Evolutionary conservation across 2,797 vertebrate genomes (phyloP).

Genomic region (Sebastes oblongus): DNA sequence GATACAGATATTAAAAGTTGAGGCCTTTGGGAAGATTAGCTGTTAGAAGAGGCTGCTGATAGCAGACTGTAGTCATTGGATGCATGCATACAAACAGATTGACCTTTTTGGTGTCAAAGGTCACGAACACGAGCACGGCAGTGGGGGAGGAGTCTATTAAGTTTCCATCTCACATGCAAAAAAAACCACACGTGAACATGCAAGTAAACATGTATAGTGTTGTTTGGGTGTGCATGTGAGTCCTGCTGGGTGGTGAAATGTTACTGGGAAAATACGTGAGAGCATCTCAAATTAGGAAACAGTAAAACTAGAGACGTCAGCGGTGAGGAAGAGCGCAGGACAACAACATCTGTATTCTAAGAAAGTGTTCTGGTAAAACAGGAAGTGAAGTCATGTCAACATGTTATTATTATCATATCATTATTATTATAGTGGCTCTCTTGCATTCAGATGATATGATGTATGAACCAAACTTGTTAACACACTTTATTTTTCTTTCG

Average conservation of each 20-base stretch:
- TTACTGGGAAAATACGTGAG: not conserved
- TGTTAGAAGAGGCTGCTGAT: not conserved
- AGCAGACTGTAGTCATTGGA: not conserved
- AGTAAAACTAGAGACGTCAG: no score
- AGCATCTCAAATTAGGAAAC: not conserved
- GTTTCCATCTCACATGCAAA: conserved; percentile 6
- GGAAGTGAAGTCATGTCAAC: no score
- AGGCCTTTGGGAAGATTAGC: not conserved
- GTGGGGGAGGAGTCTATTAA: not conserved
- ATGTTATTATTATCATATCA: no score
- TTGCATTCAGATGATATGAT: no score
- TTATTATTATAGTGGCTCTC: no score
- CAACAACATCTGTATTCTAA: no score
- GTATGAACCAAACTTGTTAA: no score
- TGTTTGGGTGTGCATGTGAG: not conserved
- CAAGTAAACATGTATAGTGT: not conserved
- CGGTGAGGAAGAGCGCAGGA: no score
- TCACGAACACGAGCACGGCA: conserved; percentile 17
- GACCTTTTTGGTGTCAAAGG: conserved; percentile 3
- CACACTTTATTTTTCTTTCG: no score
- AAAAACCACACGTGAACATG: not conserved
- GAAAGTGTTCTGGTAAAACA: no score
- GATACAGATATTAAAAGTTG: not conserved
- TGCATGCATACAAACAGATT: no score
- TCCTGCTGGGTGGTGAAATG: not conserved